Percentiles rank a stretch among this genome's conserved stretches.
These are phyloP conservation scores for Nipponacmea schrenckii DNA, from an alignment of 2,888 invertebrate species.

Conservation along the genomic window DNA sequence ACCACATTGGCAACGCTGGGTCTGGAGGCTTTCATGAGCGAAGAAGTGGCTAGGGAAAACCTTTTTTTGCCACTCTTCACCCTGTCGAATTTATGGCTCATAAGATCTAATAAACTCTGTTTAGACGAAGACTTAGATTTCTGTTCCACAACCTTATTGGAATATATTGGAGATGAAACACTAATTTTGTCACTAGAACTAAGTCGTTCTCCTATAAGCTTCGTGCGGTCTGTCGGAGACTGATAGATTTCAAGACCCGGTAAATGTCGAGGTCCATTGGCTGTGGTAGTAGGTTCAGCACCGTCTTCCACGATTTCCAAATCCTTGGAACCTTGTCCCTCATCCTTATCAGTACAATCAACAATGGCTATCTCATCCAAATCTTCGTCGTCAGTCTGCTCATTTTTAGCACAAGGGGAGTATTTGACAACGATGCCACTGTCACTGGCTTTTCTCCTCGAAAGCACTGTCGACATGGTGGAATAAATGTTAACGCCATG, in stretches of 20 bases:
- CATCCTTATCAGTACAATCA: constrained; percentile 69
- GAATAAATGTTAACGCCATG: constrained; percentile 8
- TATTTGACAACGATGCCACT: constrained; percentile 59
- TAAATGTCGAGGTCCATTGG: constrained; percentile 75
- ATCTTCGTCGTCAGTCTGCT: constrained; percentile 69
- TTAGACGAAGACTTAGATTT: constrained; percentile 73
- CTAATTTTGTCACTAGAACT: constrained; percentile 71
- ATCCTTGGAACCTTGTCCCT: constrained; percentile 17
- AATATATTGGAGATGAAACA: constrained; percentile 68
- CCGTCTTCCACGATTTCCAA: constrained; percentile 50
- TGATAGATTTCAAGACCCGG: constrained; percentile 69
- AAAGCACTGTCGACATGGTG: constrained; percentile 48
- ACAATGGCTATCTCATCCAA: constrained; percentile 78
- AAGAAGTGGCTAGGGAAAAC: constrained; percentile 75
- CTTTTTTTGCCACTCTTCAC: constrained; percentile 70
- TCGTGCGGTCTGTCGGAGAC: constrained; percentile 46
- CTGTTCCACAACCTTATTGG: constrained; percentile 60
- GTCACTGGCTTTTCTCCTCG: constrained; percentile 42
- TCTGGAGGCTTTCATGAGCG: constrained; percentile 75
- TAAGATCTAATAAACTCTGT: constrained; percentile 77
- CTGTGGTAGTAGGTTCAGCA: constrained; percentile 60
- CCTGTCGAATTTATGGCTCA: constrained; percentile 77
- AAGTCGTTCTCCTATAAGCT: constrained; percentile 70
- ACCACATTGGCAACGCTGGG: constrained; percentile 72
- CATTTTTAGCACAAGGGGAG: constrained; percentile 64